A percentile compares a stretch with the other conserved stretches of the same genome.
Conservation (phyloP, 1,140 invertebrate species). For the Trachymyrmex cornetzi region DNA sequence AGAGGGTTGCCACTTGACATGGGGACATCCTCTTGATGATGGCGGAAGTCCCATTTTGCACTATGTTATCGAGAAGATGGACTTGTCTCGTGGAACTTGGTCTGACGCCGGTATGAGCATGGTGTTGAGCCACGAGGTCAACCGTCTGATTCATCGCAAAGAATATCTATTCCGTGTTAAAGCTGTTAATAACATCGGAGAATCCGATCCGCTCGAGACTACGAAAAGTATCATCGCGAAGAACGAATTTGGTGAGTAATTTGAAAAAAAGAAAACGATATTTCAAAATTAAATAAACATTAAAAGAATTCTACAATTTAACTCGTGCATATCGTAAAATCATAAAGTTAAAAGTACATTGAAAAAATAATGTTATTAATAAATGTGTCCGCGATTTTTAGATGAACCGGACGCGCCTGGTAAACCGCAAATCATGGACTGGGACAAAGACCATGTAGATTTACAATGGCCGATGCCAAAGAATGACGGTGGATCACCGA, state of each 20-base stretch:
- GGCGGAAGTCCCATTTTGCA: slow-evolving; percentile 98
- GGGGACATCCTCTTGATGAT: slow-evolving; percentile 95
- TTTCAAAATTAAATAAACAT: neutral
- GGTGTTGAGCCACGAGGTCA: slow-evolving; percentile 93
- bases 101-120: slow-evolving; percentile 96
- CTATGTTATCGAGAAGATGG: slow-evolving; percentile 99
- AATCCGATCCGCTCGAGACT: slow-evolving; percentile 96
- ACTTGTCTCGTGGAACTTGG: slow-evolving; percentile 97
- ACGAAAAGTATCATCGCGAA: slow-evolving; percentile 95
- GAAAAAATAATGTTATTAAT: neutral
- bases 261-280: neutral
- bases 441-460: slow-evolving; percentile 97
- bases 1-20: slow-evolving; percentile 94
- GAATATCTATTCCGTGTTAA: slow-evolving; percentile 97
- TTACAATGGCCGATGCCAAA: slow-evolving; percentile 95
- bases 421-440: slow-evolving; percentile 94
- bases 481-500: slow-evolving; percentile 95
- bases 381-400: slow-evolving; percentile 75
- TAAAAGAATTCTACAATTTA: neutral
- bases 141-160: slow-evolving; percentile 95
- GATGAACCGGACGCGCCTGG: slow-evolving; percentile 97
- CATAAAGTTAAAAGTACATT: neutral
- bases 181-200: slow-evolving; percentile 97
- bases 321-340: neutral
- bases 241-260: slow-evolving; percentile 92